Conservation (phyloP, 2,113 vertebrate genomes). For the Engystomops pustulosus region DNA sequence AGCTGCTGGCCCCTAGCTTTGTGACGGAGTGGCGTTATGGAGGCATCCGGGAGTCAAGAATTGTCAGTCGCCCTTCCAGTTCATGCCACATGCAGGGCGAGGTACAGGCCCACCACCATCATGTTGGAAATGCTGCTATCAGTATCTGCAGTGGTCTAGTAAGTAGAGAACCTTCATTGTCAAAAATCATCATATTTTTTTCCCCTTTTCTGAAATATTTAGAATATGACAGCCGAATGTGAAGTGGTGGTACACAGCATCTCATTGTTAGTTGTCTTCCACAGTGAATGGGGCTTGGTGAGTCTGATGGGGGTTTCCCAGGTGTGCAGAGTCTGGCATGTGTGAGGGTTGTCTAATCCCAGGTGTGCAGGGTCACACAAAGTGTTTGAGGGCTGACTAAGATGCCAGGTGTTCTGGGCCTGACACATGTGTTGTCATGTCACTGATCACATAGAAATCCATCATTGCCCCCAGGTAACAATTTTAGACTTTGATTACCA, state of each 20-base stretch:
- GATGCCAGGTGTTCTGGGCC: slow-evolving; percentile 39
- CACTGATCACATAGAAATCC: background rate
- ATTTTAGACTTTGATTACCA: background rate
- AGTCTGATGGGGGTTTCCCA: slow-evolving; percentile 39
- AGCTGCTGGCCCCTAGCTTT: slow-evolving; percentile 85
- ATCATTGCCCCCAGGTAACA: slow-evolving; percentile 9
- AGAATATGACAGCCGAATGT: background rate
- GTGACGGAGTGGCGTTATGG: slow-evolving; percentile 81
- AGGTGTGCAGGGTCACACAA: slow-evolving; percentile 36
- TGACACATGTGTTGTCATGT: slow-evolving; percentile 28
- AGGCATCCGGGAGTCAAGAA: slow-evolving; percentile 72
- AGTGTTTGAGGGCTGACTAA: background rate
- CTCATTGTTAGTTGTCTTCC: background rate
- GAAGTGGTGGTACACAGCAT: background rate
- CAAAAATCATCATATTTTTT: no score
- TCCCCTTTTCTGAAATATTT: background rate
- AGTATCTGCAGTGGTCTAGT: slow-evolving; percentile 93
- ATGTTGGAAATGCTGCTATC: slow-evolving; percentile 81
- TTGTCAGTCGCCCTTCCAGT: slow-evolving; percentile 63
- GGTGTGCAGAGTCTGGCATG: slow-evolving; percentile 19
- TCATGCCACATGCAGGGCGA: slow-evolving; percentile 87
- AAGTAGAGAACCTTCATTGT: slow-evolving; percentile 65
- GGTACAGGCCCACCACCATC: slow-evolving; percentile 72
- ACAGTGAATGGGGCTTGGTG: background rate
- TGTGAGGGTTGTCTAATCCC: slow-evolving; percentile 19